phyloP scores from a whole-genome alignment of 2,797 vertebrate genomes.

The Pristis pectinata region DNA sequence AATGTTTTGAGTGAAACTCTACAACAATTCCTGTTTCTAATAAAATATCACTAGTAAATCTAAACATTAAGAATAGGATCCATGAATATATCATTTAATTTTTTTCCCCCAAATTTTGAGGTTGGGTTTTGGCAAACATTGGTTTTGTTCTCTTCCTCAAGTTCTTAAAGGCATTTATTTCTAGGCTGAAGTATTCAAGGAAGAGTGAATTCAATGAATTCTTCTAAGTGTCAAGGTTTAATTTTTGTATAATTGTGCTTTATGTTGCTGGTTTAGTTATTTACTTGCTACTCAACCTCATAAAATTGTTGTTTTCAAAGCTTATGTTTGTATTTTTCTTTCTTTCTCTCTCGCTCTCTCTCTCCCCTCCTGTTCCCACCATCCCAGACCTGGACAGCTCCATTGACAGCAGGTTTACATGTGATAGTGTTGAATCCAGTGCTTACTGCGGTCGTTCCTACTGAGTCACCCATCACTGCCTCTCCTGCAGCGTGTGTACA shows the following conservation, averaged over 20 bases:
- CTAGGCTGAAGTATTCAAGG: not conserved
- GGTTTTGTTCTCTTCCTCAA: not conserved
- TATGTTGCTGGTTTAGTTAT: not conserved
- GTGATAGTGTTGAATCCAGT: slow-evolving; percentile 65
- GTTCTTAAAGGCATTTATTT: not conserved
- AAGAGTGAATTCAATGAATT: not conserved
- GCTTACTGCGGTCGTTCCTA: slow-evolving; percentile 59
- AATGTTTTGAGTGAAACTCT: too few relatives aligned
- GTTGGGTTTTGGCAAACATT: not conserved
- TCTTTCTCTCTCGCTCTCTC: slow-evolving; percentile 17
- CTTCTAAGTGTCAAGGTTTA: not conserved
- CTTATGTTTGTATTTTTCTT: not conserved
- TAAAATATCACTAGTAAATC: too few relatives aligned
- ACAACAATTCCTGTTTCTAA: too few relatives aligned
- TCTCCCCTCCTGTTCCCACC: slow-evolving; percentile 43
- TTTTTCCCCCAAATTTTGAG: not conserved
- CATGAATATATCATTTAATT: not conserved
- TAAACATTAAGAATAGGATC: not conserved
- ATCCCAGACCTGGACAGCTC: slow-evolving; percentile 70
- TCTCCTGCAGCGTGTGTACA: slow-evolving; percentile 44
- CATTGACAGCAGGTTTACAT: slow-evolving; percentile 70
- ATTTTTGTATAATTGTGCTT: not conserved
- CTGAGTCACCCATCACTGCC: slow-evolving; percentile 50
- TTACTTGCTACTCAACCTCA: not conserved
- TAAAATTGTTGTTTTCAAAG: not conserved